Evolutionary conservation across 2,113 vertebrate species (phyloP), one percentile per base, ranked within the genome.

Genomic region (Azemiops feae): DNA sequence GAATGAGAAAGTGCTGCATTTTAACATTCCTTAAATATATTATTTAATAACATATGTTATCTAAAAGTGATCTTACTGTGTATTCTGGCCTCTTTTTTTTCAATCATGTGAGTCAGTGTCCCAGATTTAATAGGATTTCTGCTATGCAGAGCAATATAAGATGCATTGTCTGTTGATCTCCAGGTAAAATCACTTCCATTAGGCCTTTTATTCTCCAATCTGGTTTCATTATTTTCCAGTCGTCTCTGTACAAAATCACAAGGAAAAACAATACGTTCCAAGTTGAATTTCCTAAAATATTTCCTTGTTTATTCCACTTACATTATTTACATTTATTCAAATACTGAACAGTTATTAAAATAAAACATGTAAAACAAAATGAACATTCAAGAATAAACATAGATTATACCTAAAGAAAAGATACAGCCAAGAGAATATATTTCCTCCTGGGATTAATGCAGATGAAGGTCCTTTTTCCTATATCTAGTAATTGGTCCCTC

Each of bases 61-160:
- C 14, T 43, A 23, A 74, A 54, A 43, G 27, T 74, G 27, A 20
- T 58, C 91, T 57, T 10, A 50, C 25, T 87, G 47, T 30, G 50
- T 45, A 64, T 20, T 39, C 55, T 52, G 55, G 45, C 14, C 39
- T 92, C 45, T 89, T 92, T 88, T 18, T 27, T 50, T 30, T 20
- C 47, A 45, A 90, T 43, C 58, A 22, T 90, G 18, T 85, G 16
- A 22, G 34, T 4, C 64, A 92, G 7, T 87, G 69, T 96, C 97
- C 97, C 98, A 97, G 96, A 95, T 92, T 96, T 97, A 92, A 94
- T 0, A 0, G 94, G 93, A 85, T 94, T 94, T 90, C 95, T 96
- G 50, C 74, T 57, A 50, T 92, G 81, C 22, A 45, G 0, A n/a
- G 96, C 94, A 9, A 92, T n/a, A 86, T 86, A 94, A 92, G 92